Conservation (phyloP, 2,888 invertebrate genomes). For the Chirona hameri region DNA sequence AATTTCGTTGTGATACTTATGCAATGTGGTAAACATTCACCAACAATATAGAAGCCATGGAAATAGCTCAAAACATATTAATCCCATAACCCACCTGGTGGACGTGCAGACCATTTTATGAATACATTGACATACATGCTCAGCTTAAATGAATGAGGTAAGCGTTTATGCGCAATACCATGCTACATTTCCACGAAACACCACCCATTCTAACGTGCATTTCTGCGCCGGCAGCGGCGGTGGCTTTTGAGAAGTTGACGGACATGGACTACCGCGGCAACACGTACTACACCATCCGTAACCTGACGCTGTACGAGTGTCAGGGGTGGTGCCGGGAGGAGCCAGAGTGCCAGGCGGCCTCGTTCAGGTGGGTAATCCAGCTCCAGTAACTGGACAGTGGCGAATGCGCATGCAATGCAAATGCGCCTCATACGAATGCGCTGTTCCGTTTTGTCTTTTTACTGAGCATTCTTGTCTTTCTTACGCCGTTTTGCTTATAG, state of each 20-base stretch:
- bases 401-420: background rate
- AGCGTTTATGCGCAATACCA: background rate
- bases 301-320: slow-evolving; percentile 86
- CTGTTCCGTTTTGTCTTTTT: too few relatives aligned
- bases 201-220: background rate
- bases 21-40: too few relatives aligned
- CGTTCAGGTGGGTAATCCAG: slow-evolving; percentile 62
- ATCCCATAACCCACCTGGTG: too few relatives aligned
- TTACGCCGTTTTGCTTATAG: too few relatives aligned
- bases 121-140: too few relatives aligned
- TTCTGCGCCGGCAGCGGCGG: slow-evolving; percentile 60
- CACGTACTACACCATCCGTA: slow-evolving; percentile 87
- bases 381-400: background rate
- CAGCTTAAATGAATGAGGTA: too few relatives aligned
- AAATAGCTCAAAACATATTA: too few relatives aligned
- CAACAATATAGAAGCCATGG: too few relatives aligned
- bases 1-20: too few relatives aligned
- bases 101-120: too few relatives aligned
- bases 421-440: too few relatives aligned
- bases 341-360: slow-evolving; percentile 84
- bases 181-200: background rate
- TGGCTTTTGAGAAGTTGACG: slow-evolving; percentile 89
- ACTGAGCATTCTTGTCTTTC: too few relatives aligned
- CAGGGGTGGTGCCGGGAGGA: slow-evolving; percentile 94
- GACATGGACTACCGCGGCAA: slow-evolving; percentile 87